Base-by-base conservation (phyloP, 2,797 vertebrate genomes). In the Ataeniobius toweri region DNA sequence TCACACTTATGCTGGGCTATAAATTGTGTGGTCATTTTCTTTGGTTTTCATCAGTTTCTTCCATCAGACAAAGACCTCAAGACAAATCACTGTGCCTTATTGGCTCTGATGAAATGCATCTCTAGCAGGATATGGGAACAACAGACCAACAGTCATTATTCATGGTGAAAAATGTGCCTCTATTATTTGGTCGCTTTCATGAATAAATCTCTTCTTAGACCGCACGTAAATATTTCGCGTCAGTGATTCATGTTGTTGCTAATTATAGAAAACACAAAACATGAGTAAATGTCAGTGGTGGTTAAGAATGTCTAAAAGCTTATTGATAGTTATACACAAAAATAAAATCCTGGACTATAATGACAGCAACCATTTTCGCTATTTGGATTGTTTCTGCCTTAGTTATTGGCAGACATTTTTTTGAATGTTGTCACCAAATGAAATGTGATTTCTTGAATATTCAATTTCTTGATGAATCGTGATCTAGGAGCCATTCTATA, bases 41-140 rank as follows among this genome's bases (percentile, higher is more conserved):
- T 86, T 89, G 77, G 84, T 91, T 93, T 93, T 93, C 89, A 92
- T 95, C 93, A 92, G 91, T 87, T 91, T 91, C 81, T 82, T 88
- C 80, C 85, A 92, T 94, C 90, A 94, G 92, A 92, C 90, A 94
- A 93, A 91, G 83, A 89, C 86, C 79, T 69, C 74, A 91, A 94
- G 94, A 95, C 90, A 87, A 93, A 95, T 94, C 78, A 87, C 83
- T 83, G 39, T 78, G 88, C 92, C 87, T 89, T 93, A 80, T 86
- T 94, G 93, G 81, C 65, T 73, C 89, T 79, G 44, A 95, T 94
- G 85, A 89, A 94, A 93, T 89, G 88, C 80, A 82, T 88, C 78
- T 89, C 83, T 3, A 77, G 88, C 89, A 89, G 88, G 76, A 88
- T 93, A 89, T 82, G 86, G 89, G 87, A 94, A 93, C 86, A 86